Conservation (phyloP, 2,797 vertebrate species). For the Parauchenoglanis ngamensis region DNA sequence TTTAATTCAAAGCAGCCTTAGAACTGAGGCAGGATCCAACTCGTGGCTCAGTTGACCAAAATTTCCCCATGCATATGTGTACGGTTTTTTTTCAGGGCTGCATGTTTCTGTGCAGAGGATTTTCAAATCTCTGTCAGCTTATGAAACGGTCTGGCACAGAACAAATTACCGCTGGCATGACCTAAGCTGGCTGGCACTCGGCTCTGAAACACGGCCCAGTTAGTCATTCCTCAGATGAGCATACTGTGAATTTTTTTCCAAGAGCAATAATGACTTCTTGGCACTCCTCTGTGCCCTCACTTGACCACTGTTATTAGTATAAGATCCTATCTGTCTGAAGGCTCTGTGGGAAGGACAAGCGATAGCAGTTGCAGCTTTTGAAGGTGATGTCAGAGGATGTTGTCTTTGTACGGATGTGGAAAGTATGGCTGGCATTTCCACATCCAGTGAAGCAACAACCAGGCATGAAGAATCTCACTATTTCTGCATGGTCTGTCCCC, state of each 20-base stretch:
- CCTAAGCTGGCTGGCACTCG: slow-evolving; percentile 63
- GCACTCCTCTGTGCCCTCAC: slow-evolving; percentile 23
- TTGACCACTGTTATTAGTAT: slow-evolving; percentile 38
- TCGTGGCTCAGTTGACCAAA: too few species aligned
- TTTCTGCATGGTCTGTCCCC: slow-evolving; percentile 47
- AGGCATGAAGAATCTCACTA: slow-evolving; percentile 51
- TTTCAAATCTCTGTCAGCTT: slow-evolving; percentile 57
- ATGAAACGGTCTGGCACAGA: slow-evolving; percentile 65
- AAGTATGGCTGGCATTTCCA: slow-evolving; percentile 57
- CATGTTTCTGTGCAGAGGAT: not conserved
- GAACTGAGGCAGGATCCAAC: not conserved
- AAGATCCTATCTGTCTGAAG: slow-evolving; percentile 37
- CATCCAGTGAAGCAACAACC: slow-evolving; percentile 15
- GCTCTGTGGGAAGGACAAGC: slow-evolving; percentile 4
- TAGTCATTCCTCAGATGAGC: slow-evolving; percentile 53
- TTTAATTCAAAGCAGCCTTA: not conserved
- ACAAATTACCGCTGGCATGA: slow-evolving; percentile 66
- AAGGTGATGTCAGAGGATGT: slow-evolving; percentile 43
- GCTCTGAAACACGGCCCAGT: slow-evolving; percentile 62
- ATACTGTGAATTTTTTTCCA: slow-evolving; percentile 50
- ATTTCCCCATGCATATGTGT: not conserved
- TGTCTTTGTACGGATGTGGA: slow-evolving; percentile 54
- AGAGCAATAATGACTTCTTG: slow-evolving; percentile 57
- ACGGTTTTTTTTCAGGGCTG: slow-evolving; percentile 46
- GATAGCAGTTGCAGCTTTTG: slow-evolving; percentile 42